Base-by-base conservation (phyloP, 2,797 vertebrate species). In the Moxostoma hubbsi region DNA sequence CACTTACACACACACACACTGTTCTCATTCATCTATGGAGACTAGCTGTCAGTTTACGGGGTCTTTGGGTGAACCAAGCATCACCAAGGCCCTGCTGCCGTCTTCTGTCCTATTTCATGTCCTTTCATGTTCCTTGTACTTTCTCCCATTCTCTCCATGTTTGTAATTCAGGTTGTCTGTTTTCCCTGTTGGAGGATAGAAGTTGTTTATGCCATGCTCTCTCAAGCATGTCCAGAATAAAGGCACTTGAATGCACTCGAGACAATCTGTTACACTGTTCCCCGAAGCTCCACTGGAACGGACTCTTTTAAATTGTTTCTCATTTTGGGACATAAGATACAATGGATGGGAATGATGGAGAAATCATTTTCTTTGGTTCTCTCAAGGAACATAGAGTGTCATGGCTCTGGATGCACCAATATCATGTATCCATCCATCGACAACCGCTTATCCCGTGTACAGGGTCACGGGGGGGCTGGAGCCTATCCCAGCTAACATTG, bases 31-130 rank as follows among this genome's bases (percentile, higher is more conserved):
- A 75, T 81, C 76, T 84, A 53, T 71, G 46, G 67, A 81, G 83
- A 71, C 76, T 51, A 70, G 61, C 74, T 85, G 82, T 85, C 81
- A 82, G 84, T 72, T 61, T 55, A 64, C 51, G 16, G 73, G 9
- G 54, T 73, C 76, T 81, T 81, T 82, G 62, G 73, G 75, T 82
- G 75, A 74, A 77, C 84, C 77, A 79, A 36, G 36, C 36, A 36
- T 36, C 36, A 36, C 2, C 36, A 36, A 79, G 75, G 78, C 62
- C 77, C 79, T 71, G 75, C 73, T 83, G 79, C 71, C 65, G 81
- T 86, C 84, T 86, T 85, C 77, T 79, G 82, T 82, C 82, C 80
- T 81, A 85, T 82, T 85, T 85, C 79, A 64, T 77, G 69, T 79
- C 70, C 82, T 86, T 87, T 86, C 80, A 86, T 87, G 82, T 86